Base-by-base conservation (phyloP, 2,888 invertebrate species). In the Drosophila demipolita region DNA sequence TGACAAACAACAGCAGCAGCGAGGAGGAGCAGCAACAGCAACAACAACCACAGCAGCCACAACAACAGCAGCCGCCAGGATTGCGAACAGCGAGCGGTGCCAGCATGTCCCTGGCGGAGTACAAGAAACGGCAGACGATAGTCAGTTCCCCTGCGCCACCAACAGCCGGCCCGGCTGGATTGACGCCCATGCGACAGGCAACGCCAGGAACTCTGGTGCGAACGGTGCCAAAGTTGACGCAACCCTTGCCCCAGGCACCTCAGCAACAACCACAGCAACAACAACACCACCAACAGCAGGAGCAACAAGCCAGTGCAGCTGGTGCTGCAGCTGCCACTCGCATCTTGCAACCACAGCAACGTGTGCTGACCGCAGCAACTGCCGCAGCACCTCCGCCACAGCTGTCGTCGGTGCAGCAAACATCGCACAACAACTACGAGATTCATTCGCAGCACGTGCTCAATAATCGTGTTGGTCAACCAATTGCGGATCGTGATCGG, bases 361-460 rank as follows among this genome's bases (percentile, higher is more conserved):
- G 72, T 20, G 71, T 70, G 3, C 53, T 75, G 15, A 69, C 66
- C 2, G 38, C 71, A 26, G 36, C 58, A 8, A 55, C 64, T 53
- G 29, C 71, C 17, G 33, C 58, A 8, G 61, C 66, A 53, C 20
- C 57, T 49, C 93, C 92, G 23, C 79, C 92, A 52, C 93, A 93
- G 52, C 49, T 81, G 0, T 92, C 93, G 4, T 92, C 93, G 1
- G 91, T 92, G 23, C 91, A 91, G 42, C 90, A 91, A 57, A 92
- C 92, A 0, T 92, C 93, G 38, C 92, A 92, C 73, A 92, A 92
- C 59, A 92, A 92, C 71, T 92, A 92, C 71, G 93, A 92, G 70
- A 92, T 92, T 45, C 94, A 94, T 63, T 94, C 93, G 12, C 93
- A 93, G 29, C 94, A 94, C 49, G 93, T 93, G 5, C 81, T 93